These are phyloP conservation scores for Drosophila birchii DNA, from an alignment of 2,888 invertebrate species.

Conservation along the genomic window DNA sequence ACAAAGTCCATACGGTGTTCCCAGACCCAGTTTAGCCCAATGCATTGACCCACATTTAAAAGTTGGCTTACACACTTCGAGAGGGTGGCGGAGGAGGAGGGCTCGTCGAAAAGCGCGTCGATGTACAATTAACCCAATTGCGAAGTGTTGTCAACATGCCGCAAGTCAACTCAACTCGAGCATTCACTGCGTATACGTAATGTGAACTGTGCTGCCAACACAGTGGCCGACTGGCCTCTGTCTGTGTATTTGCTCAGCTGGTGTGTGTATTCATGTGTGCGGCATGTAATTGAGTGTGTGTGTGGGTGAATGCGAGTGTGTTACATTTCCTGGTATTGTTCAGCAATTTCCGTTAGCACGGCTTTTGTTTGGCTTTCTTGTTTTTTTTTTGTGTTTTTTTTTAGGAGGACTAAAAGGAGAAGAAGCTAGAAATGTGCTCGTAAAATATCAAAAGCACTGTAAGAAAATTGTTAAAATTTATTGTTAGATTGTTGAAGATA, in stretches of 20 bases:
- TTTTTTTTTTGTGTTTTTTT: neutral
- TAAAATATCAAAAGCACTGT: neutral
- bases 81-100: neutral
- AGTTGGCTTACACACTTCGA: constrained; percentile 17
- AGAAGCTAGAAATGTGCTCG: neutral
- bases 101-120: constrained; percentile 57
- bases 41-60: constrained; percentile 70
- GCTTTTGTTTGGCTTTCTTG: constrained; percentile 18
- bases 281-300: constrained; percentile 43
- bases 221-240: constrained; percentile 13
- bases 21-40: constrained; percentile 12
- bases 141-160: constrained; percentile 76
- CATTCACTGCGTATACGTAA: constrained; percentile 68
- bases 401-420: neutral
- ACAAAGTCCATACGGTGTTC: neutral
- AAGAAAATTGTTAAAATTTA: neutral
- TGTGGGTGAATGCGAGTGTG: constrained; percentile 19
- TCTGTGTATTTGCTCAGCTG: constrained; percentile 1
- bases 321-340: constrained; percentile 72
- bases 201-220: constrained; percentile 26
- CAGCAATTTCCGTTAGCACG: constrained; percentile 70
- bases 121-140: constrained; percentile 79
- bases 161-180: constrained; percentile 64
- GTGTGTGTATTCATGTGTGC: constrained; percentile 8
- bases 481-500: neutral